Conservation (phyloP, 2,797 vertebrate species). For the Morelia viridis region DNA sequence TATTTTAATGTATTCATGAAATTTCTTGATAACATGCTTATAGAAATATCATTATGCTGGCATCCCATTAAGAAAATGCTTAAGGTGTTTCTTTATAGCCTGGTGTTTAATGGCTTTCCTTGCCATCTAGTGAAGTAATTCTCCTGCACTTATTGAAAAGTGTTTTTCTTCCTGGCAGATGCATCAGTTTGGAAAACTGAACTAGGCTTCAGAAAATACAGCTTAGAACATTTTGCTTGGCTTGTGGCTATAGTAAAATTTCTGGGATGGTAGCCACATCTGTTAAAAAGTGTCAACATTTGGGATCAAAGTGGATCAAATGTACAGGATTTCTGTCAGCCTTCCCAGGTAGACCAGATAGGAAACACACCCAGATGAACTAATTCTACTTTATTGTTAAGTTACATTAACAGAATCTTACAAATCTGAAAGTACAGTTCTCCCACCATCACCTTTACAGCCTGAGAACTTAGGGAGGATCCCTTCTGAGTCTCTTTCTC, state of each 20-base stretch:
- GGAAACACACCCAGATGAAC: too few relatives aligned
- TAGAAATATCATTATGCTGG: slow-evolving; percentile 38
- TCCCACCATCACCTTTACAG: too few relatives aligned
- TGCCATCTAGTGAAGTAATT: neutral
- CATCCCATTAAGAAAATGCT: slow-evolving; percentile 40
- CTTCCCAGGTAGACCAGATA: too few relatives aligned
- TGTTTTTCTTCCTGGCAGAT: neutral
- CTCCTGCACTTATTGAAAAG: neutral
- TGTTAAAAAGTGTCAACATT: neutral
- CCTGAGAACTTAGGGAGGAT: too few relatives aligned
- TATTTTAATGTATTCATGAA: slow-evolving; percentile 46
- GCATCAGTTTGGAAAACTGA: neutral
- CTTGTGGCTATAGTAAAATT: neutral
- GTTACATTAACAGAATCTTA: too few relatives aligned
- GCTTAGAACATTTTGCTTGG: neutral
- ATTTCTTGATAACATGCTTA: slow-evolving; percentile 28
- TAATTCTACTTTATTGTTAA: too few relatives aligned
- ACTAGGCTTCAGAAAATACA: neutral
- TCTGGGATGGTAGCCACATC: neutral
- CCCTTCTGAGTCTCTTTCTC: too few relatives aligned
- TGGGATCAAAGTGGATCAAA: neutral
- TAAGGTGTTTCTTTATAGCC: slow-evolving; percentile 18
- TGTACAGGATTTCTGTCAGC: neutral
- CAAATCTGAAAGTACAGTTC: too few relatives aligned
- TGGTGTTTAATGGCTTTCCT: slow-evolving; percentile 24